phyloP scores from a whole-genome alignment of 2,888 invertebrate species.

The Harpalus rufipes region DNA sequence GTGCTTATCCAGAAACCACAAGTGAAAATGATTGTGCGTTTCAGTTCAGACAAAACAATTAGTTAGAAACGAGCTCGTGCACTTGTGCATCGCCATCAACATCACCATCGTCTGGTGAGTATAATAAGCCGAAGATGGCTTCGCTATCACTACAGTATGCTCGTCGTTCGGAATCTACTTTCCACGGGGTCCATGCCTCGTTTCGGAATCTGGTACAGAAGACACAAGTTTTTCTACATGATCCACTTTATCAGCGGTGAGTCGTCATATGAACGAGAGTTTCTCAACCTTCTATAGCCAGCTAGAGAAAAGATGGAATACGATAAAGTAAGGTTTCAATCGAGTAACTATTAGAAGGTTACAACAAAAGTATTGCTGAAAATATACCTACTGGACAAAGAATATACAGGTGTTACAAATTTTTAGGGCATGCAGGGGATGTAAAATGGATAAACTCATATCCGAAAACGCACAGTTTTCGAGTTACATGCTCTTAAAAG shows the following conservation, averaged over 20 bases:
- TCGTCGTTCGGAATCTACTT: slow-evolving; percentile 27
- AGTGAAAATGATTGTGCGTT: slow-evolving; percentile 24
- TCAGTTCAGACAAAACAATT: slow-evolving; percentile 25
- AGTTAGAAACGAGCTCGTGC: slow-evolving; percentile 16
- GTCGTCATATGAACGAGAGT: slow-evolving; percentile 12
- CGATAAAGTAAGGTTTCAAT: too few species aligned
- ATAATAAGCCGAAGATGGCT: slow-evolving; percentile 5
- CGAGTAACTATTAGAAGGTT: too few species aligned
- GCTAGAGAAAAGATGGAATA: too few species aligned
- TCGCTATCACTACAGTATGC: background rate
- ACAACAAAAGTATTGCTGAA: too few species aligned
- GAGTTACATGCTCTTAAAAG: too few species aligned
- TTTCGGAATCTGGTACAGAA: slow-evolving; percentile 31
- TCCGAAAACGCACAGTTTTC: too few species aligned
- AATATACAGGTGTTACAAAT: too few species aligned
- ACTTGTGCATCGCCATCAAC: slow-evolving; percentile 4
- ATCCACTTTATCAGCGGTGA: slow-evolving; percentile 41
- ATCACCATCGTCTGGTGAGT: background rate
- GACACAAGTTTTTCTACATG: slow-evolving; percentile 34
- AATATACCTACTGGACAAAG: too few species aligned
- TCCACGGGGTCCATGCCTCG: background rate
- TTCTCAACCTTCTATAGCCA: background rate
- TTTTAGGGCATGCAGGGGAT: too few species aligned
- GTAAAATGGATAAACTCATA: too few species aligned
- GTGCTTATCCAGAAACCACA: slow-evolving; percentile 14